phyloP scores from a whole-genome alignment of 2,113 vertebrate genomes.

The Neotoma lepida region DNA sequence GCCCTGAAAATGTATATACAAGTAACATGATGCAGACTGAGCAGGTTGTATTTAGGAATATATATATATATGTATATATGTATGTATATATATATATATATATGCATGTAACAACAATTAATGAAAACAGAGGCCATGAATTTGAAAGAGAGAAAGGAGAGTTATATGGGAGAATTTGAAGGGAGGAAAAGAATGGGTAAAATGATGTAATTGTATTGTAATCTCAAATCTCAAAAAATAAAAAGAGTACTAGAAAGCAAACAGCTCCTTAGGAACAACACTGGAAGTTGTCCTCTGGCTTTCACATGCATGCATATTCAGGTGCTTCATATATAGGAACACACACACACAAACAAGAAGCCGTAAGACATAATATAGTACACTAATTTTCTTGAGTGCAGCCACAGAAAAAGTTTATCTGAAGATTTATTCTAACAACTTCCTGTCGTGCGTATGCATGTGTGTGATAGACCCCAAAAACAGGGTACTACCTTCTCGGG shows the following conservation, averaged over 20 bases:
- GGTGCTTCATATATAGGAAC: not conserved
- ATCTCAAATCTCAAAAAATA: not conserved
- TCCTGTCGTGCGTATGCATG: not conserved
- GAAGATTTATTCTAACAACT: constrained; percentile 24
- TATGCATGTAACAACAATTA: not conserved
- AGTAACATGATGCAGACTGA: not conserved
- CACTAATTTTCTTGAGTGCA: constrained; percentile 18
- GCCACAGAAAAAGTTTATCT: not conserved
- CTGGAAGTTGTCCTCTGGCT: not conserved
- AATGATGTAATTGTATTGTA: not conserved
- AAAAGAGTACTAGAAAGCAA: not conserved
- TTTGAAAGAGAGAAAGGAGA: not conserved
- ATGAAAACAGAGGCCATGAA: not conserved
- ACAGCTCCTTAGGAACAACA: not conserved
- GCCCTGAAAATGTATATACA: not conserved
- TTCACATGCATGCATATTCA: too few relatives aligned
- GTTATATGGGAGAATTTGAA: not conserved
- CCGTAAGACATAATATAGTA: not conserved
- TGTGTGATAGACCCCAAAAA: too few relatives aligned
- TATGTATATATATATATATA: too few relatives aligned
- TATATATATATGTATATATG: too few relatives aligned
- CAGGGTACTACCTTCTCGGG: too few relatives aligned
- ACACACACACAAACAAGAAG: not conserved
- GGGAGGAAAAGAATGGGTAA: not conserved
- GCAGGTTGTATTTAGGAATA: not conserved